A percentile compares a stretch with the other conserved stretches of the same genome.
These are phyloP conservation scores for Diarsia dahlii DNA, from an alignment of 2,888 invertebrate genomes.

Conservation along the genomic window DNA sequence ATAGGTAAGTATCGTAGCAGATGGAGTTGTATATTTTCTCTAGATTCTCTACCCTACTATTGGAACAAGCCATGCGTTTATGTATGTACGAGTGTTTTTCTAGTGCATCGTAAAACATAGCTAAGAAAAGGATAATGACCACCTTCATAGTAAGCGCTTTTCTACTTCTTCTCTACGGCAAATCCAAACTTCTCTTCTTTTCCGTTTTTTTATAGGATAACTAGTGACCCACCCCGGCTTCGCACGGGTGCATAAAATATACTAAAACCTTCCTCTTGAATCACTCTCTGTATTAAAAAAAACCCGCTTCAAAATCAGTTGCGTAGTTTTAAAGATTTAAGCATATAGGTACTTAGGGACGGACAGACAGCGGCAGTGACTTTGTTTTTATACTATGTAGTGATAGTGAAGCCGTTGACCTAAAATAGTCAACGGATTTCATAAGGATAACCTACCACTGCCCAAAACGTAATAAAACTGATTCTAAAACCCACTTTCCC, in stretches of 20 bases:
- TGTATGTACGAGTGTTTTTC: neutral
- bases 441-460: neutral
- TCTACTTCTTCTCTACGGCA: too few relatives aligned
- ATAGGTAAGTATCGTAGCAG: neutral
- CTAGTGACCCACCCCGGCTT: too few relatives aligned
- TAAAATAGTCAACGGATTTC: neutral
- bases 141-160: neutral
- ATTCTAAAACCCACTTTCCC: conserved; percentile 14
- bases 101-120: too few relatives aligned
- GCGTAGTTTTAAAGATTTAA: too few relatives aligned
- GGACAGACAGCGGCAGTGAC: too few relatives aligned
- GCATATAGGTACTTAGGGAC: too few relatives aligned
- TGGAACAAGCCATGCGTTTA: neutral
- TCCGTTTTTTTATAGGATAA: neutral
- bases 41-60: neutral
- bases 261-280: too few relatives aligned
- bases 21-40: neutral
- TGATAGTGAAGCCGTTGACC: neutral
- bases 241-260: too few relatives aligned
- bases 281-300: too few relatives aligned
- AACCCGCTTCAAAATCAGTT: too few relatives aligned
- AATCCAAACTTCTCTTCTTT: too few relatives aligned
- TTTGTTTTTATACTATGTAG: too few relatives aligned
- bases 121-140: neutral
- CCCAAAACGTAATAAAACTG: neutral